Evolutionary conservation across 2,113 vertebrate genomes (phyloP), one percentile per base, ranked within the genome.

Genomic region (Brachionichthys hirsutus): DNA sequence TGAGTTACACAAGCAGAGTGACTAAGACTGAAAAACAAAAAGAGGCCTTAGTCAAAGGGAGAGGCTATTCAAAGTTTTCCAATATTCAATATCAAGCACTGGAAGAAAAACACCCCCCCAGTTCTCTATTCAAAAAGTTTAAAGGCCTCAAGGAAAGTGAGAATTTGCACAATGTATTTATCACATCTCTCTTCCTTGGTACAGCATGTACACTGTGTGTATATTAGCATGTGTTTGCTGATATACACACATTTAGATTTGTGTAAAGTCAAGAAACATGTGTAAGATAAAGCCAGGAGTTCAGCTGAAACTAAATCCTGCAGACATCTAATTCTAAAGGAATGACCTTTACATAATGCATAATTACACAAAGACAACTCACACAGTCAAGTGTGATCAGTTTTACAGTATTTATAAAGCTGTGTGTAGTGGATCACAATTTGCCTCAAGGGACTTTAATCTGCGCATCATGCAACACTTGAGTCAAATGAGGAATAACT

Each of bases 301-400:
- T 6, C 24, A 30, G 24, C 24, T 30, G 3, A 12, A 56, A 54
- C 34, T 3, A 12, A 67, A 60, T 62, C 46, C 2, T 0, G 15
- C 20, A 47, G 40, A 44, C 50, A 11, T 41, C 42, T 20, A 30
- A 70, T 65, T 60, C 43, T 42, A 10, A 57, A 14, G 16, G 24
- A 46, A 38, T 43, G 50, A 42, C n/a, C 35, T 18, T 41, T 47
- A 18, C 41, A 75, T 57, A 64, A 70, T 61, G 6, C 51, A 65
- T 24, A 44, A 54, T 30, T 30, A 30, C 24, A 30, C 8, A 30
- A 30, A 30, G 24, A 30, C 24, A 47, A 14, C 38, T 20, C 18
- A 52, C 44, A 67, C 35, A 67, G 24, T 54, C 41, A 48, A 22
- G 61, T 13, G 20, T 41, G 12, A 12, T 38, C 36, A 38, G 12